Percentiles rank a stretch among this genome's conserved stretches.
Conservation (phyloP, 2,888 invertebrate species). For the Globia sparganii region DNA sequence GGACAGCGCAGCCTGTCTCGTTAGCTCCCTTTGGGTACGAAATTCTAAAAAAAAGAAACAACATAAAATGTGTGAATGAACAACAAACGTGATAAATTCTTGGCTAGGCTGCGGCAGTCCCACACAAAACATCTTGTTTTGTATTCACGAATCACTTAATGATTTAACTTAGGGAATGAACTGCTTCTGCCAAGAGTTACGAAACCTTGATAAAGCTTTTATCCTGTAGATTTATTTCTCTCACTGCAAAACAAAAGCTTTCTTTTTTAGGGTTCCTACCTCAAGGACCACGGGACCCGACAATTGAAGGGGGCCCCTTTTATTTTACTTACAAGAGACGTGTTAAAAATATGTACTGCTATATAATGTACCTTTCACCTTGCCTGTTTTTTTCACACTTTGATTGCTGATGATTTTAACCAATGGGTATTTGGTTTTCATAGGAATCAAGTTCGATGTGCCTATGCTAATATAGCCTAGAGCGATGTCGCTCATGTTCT, state of each 20-base stretch:
- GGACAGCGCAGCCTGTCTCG: too few species aligned
- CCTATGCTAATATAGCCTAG: neutral
- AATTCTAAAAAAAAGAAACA: constrained; percentile 29
- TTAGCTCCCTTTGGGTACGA: neutral
- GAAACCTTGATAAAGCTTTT: constrained; percentile 8
- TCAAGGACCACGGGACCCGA: neutral
- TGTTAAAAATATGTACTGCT: neutral
- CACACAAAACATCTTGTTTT: constrained; percentile 44
- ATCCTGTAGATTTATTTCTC: neutral
- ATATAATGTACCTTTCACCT: neutral
- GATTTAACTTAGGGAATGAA: constrained; percentile 35
- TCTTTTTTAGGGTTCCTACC: neutral
- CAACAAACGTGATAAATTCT: constrained; percentile 46
- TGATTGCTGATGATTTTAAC: neutral
- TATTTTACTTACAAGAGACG: neutral
- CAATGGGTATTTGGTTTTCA: neutral
- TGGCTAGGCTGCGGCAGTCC: constrained; percentile 12
- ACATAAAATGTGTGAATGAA: constrained; percentile 40
- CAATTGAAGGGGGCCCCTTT: neutral
- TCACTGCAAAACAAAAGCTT: neutral
- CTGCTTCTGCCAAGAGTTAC: constrained; percentile 10
- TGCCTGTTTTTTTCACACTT: neutral
- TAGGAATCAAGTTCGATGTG: neutral
- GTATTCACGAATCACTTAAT: constrained; percentile 50
- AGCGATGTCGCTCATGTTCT: neutral